phyloP scores from a whole-genome alignment of 92 coral and sea anemone genomes.

The Zoanthus gigantus region DNA sequence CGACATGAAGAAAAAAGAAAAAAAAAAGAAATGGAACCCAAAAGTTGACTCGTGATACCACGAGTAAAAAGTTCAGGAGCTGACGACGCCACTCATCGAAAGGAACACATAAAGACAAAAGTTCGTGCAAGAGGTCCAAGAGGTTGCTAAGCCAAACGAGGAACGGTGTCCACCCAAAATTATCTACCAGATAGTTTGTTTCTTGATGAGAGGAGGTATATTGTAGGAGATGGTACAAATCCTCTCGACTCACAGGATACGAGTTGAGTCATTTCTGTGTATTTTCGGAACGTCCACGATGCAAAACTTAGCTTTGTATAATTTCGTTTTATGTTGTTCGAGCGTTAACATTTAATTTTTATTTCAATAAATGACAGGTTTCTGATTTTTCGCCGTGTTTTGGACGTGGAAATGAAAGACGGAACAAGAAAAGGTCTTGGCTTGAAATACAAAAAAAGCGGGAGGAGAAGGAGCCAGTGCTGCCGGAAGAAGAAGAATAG shows the following conservation, averaged over 20 bases:
- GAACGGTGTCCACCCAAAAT: constrained; percentile 23
- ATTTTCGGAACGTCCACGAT: constrained; percentile 20
- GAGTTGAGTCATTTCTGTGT: constrained; percentile 15
- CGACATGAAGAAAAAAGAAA: not conserved
- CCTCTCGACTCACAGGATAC: constrained; percentile 28
- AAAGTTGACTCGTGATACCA: no score
- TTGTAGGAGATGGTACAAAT: constrained; percentile 12
- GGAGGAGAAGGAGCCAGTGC: no score
- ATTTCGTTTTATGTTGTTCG: not conserved
- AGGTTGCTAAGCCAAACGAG: constrained; percentile 19
- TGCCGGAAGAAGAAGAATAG: no score
- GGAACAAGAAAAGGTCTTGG: no score
- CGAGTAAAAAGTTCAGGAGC: not conserved
- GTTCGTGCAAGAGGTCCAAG: constrained; percentile 2
- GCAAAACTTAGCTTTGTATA: constrained; percentile 14
- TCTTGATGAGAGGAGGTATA: not conserved
- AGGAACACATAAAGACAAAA: constrained; percentile 3
- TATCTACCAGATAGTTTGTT: constrained; percentile 4
- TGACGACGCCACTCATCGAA: constrained; percentile 15
- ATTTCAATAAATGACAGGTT: no score
- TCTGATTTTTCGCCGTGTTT: no score
- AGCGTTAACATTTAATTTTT: not conserved
- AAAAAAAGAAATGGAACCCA: not conserved
- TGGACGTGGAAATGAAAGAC: no score
- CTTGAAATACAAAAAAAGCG: no score